Conservation (phyloP, 2,113 vertebrate genomes). For the Polypterus bichir region DNA sequence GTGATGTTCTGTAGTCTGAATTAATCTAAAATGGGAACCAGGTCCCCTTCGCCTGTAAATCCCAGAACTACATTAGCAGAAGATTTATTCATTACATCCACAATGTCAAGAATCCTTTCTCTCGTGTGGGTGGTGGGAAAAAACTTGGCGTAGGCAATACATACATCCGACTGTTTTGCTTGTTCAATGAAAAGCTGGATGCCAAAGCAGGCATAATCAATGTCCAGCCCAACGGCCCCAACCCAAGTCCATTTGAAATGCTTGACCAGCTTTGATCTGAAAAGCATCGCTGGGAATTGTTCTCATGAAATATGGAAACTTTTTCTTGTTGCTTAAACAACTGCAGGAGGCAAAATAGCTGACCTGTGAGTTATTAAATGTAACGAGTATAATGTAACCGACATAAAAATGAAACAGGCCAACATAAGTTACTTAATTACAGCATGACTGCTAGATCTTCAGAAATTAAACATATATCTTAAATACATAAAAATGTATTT, state of each 20-base stretch:
- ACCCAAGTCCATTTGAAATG: slow-evolving; percentile 14
- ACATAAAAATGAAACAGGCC: too few species aligned
- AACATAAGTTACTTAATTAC: too few species aligned
- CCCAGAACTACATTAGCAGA: slow-evolving; percentile 5
- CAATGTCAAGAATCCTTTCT: slow-evolving; percentile 5
- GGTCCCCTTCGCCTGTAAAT: slow-evolving; percentile 9
- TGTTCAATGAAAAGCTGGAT: slow-evolving; percentile 7
- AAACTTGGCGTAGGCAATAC: slow-evolving; percentile 1
- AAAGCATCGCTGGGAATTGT: slow-evolving; percentile 10
- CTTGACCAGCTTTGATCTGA: slow-evolving; percentile 9
- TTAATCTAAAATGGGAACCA: not conserved
- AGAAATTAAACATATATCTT: too few species aligned
- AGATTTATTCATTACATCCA: slow-evolving; percentile 3
- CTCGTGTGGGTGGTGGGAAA: slow-evolving; percentile 2
- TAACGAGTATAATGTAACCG: too few species aligned
- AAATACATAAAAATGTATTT: too few species aligned
- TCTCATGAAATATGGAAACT: slow-evolving; percentile 12
- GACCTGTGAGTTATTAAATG: not conserved
- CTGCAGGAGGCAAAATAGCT: slow-evolving; percentile 11
- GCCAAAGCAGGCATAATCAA: slow-evolving; percentile 7
- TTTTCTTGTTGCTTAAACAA: slow-evolving; percentile 4
- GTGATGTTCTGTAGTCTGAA: too few species aligned
- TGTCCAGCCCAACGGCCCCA: slow-evolving; percentile 3
- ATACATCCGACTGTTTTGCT: slow-evolving; percentile 2
- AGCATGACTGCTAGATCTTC: too few species aligned